Conservation (phyloP, 2,888 invertebrate genomes). For the Phrixothrix hirtus region DNA sequence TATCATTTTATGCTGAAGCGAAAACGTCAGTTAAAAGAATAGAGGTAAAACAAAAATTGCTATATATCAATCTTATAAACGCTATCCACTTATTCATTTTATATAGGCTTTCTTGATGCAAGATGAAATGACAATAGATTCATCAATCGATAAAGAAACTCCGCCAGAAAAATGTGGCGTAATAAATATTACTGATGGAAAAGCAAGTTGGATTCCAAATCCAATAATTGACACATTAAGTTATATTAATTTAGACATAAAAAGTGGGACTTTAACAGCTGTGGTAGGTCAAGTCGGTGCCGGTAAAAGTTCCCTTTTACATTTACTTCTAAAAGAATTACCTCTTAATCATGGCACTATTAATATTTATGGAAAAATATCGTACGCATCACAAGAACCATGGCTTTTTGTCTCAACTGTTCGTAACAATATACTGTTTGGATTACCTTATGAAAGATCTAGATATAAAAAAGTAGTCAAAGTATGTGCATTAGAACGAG, state of each 20-base stretch:
- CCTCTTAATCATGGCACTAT: conserved; percentile 64
- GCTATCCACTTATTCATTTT: no score
- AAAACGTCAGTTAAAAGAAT: conserved; percentile 66
- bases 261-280: conserved; percentile 57
- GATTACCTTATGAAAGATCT: conserved; percentile 62
- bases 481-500: conserved; percentile 67
- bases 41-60: no score
- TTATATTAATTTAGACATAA: conserved; percentile 57
- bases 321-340: conserved; percentile 74
- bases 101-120: conserved; percentile 18
- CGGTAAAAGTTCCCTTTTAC: conserved; percentile 71
- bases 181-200: conserved; percentile 34
- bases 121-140: conserved; percentile 12
- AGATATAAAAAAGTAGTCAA: conserved; percentile 59
- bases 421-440: conserved; percentile 80
- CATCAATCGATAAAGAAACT: neutral
- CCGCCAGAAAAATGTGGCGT: conserved; percentile 21
- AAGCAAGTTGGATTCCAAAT: conserved; percentile 47
- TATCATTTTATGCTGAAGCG: conserved; percentile 66
- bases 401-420: conserved; percentile 77
- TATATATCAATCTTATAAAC: no score
- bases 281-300: conserved; percentile 70
- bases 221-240: conserved; percentile 56
- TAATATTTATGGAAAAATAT: conserved; percentile 64
- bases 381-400: conserved; percentile 79